Evolutionary conservation across 1,140 invertebrate genomes (phyloP), one percentile per base, ranked within the genome.

Genomic region (Drosophila prosaltans): DNA sequence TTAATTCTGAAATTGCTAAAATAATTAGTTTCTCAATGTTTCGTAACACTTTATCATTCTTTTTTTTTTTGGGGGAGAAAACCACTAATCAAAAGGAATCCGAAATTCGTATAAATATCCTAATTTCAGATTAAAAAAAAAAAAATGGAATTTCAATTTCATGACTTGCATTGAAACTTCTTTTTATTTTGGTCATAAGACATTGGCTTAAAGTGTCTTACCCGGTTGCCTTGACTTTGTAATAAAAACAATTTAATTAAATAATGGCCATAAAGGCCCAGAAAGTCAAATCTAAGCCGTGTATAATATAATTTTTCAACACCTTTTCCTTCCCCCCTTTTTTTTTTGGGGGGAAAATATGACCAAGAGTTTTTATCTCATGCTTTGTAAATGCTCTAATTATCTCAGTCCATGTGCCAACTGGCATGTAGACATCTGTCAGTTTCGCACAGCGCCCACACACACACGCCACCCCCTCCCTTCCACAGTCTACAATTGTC

Each of bases 251-350:
- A 51, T 8, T 26, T 8, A 26, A 51, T 51, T 51, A 51, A 51
- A 51, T 51, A 51, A 51, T 26, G 6, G 45, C 5, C 16, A 48
- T 48, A 24, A 24, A 24, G 21, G 10, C 3, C 11, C 11, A n/a
- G 26, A 48, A 24, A 16, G 16, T 16, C 16, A 16, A 16, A 16
- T 16, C 16, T 16, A 16, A 48, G 16, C 45, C 45, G 8, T 48
- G 24, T 51, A 51, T 51, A 26, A 51, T 51, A 21, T n/a, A n/a
- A n/a, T 51, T 51, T 51, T 26, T 51, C 45, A 51, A 51, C 45
- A 51, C 45, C 45, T 51, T 51, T 48, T 48, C 26, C 8, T 48
- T 8, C 5, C 26, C 8, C 24, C 2, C 5, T 36, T 6, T 7
- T 36, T 36, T 36, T 5, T 7, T 36, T 5, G 32, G 32, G 32